phyloP scores from a whole-genome alignment of 2,797 vertebrate genomes.

The Oreochromis grahami region DNA sequence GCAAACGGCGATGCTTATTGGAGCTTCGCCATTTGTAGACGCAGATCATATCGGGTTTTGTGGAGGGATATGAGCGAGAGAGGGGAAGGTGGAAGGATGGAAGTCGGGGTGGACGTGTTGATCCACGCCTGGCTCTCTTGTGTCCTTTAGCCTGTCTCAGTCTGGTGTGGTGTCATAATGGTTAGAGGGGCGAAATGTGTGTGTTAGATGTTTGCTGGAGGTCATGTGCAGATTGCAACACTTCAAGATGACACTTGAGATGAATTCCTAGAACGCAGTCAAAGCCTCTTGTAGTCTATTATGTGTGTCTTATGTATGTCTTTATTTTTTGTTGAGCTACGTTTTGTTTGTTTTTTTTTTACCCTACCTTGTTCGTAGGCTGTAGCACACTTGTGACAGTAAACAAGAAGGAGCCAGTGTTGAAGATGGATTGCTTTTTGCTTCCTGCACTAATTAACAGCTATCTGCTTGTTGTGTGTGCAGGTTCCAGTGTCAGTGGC shows the following conservation, averaged over 20 bases:
- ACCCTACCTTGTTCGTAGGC: background rate
- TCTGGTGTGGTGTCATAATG: conserved; percentile 25
- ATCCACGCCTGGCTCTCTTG: background rate
- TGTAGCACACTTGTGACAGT: background rate
- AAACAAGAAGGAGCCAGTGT: background rate
- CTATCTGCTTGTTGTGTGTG: conserved; percentile 7
- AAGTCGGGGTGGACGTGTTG: background rate
- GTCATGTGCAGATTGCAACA: background rate
- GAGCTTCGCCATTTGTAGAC: background rate
- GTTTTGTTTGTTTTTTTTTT: background rate
- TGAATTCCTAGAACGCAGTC: background rate
- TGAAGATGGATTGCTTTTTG: background rate
- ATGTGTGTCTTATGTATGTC: background rate
- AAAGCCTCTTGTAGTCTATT: background rate
- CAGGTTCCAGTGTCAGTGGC: conserved; percentile 99
- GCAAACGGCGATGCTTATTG: background rate
- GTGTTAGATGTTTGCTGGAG: background rate
- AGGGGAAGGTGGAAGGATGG: background rate
- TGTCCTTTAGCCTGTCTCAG: conserved; percentile 14
- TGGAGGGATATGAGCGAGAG: background rate
- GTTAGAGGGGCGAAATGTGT: conserved; percentile 8
- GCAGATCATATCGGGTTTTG: background rate
- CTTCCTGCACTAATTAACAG: background rate
- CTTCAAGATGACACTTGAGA: conserved; percentile 21
- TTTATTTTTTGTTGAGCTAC: background rate